A percentile compares a stretch with the other conserved stretches of the same genome.
Conservation (phyloP, 1,140 invertebrate species). For the Trypoxylus dichotomus region DNA sequence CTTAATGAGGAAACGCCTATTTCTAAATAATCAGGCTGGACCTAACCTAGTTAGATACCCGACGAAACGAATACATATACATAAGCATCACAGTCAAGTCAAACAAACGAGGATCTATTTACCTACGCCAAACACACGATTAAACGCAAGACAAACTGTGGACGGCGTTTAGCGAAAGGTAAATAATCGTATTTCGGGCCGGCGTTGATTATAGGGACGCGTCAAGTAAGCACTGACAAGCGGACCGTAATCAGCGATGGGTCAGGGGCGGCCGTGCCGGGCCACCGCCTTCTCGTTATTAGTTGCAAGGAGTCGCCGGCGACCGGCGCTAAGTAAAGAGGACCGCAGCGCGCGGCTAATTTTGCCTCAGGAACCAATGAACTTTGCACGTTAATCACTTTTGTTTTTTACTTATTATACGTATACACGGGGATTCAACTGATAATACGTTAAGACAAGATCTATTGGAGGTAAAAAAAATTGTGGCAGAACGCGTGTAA, state of each 20-base stretch:
- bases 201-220: conserved; percentile 22
- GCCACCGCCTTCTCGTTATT: conserved; percentile 15
- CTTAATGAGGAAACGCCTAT: not conserved
- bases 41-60: not conserved
- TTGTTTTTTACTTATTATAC: not conserved
- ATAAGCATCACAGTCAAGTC: not conserved
- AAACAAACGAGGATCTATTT: conserved; percentile 16
- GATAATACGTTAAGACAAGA: too few species aligned
- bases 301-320: conserved; percentile 9
- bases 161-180: conserved; percentile 18
- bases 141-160: conserved; percentile 16
- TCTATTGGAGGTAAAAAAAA: too few species aligned
- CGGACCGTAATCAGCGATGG: conserved; percentile 7
- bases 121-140: conserved; percentile 8
- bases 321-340: not conserved
- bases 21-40: not conserved
- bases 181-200: conserved; percentile 19
- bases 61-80: not conserved
- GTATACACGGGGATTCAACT: not conserved
- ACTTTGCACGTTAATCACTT: conserved; percentile 9
- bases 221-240: conserved; percentile 20
- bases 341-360: not conserved
- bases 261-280: not conserved
- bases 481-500: too few species aligned
- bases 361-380: not conserved